Percentiles rank a stretch among this genome's conserved stretches.
These are phyloP conservation scores for Nemoura dubitans DNA, from an alignment of 2,888 invertebrate species.

Conservation along the genomic window DNA sequence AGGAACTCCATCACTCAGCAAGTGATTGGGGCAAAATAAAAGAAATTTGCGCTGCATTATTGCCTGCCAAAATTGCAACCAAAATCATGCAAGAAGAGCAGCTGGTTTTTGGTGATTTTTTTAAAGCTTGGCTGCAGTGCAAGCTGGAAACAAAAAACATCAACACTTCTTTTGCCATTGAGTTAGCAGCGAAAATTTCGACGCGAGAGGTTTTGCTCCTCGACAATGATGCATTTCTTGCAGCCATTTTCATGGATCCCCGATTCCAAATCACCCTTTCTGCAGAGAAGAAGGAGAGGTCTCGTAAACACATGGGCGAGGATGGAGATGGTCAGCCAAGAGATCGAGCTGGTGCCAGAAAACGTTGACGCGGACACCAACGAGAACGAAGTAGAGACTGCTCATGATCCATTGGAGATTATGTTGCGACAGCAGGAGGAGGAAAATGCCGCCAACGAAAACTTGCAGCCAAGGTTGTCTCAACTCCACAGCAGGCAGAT, in stretches of 20 bases:
- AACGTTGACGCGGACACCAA: not conserved
- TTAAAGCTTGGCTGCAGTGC: not conserved
- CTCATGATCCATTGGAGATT: no score
- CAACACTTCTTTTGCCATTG: not conserved
- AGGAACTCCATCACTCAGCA: not conserved
- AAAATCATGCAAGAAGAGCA: conserved; percentile 38
- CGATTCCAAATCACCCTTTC: not conserved
- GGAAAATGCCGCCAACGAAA: not conserved
- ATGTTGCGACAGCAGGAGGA: no score
- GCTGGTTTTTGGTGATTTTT: conserved; percentile 7
- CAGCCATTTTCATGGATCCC: conserved; percentile 18
- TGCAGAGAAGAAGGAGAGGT: not conserved
- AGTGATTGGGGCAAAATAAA: no score
- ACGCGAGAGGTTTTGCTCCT: not conserved
- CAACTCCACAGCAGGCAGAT: not conserved
- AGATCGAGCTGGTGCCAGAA: conserved; percentile 1
- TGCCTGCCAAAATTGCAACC: conserved; percentile 35
- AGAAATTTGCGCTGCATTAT: not conserved
- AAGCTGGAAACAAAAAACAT: not conserved
- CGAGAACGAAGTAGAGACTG: not conserved
- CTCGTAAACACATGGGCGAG: not conserved
- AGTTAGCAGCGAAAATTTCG: not conserved
- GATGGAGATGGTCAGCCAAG: not conserved
- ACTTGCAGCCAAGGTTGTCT: not conserved
- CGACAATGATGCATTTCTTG: conserved; percentile 13